phyloP scores from a whole-genome alignment of 1,140 invertebrate genomes.

The Acromyrmex echinatior region DNA sequence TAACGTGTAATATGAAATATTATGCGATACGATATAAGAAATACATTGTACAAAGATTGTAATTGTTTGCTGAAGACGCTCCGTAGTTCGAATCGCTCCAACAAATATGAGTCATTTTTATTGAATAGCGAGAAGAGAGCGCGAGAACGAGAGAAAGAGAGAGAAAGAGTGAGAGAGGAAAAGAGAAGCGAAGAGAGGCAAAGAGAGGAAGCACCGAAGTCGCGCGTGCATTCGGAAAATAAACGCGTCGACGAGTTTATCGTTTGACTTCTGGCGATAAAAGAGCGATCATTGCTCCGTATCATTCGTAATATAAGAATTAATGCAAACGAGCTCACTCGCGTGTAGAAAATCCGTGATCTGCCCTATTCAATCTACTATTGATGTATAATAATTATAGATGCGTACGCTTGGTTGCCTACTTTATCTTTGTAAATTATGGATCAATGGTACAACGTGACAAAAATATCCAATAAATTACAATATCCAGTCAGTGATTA shows the following conservation, averaged over 20 bases:
- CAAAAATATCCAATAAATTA: neutral
- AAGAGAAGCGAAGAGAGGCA: too few relatives aligned
- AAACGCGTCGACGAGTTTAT: conserved; percentile 73
- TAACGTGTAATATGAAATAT: neutral
- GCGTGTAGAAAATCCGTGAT: conserved; percentile 68
- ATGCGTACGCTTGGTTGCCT: neutral
- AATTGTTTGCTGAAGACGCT: conserved; percentile 22
- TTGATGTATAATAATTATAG: conserved; percentile 21
- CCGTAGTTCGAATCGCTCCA: conserved; percentile 13
- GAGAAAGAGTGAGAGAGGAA: neutral
- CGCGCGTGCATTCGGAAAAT: conserved; percentile 66
- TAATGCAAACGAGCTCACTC: conserved; percentile 47
- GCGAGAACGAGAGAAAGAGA: neutral
- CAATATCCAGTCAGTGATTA: neutral
- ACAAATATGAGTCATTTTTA: conserved; percentile 44
- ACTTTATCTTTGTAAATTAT: neutral
- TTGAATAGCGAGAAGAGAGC: conserved; percentile 20
- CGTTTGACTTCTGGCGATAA: conserved; percentile 75
- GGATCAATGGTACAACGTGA: neutral
- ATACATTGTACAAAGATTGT: conserved; percentile 46
- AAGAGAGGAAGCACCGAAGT: neutral
- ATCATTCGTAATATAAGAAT: conserved; percentile 70
- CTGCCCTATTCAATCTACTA: conserved; percentile 26
- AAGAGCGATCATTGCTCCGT: conserved; percentile 71
- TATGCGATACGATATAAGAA: neutral